A percentile compares a stretch with the other conserved stretches of the same genome.
Conservation (phyloP, 2,113 vertebrate species). For the Pica pica region DNA sequence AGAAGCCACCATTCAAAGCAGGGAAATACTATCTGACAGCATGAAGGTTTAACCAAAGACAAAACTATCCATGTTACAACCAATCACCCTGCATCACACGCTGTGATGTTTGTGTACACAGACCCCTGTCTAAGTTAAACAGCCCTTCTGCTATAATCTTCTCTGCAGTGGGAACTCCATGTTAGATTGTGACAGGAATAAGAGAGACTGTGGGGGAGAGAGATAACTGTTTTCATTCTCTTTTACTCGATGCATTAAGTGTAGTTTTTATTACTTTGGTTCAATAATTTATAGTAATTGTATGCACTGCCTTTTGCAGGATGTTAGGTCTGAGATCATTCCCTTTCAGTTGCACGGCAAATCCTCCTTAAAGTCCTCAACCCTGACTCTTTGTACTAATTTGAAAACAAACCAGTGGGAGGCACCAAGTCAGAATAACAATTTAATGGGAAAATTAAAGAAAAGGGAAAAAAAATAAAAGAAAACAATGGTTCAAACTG, state of each 20-base stretch:
- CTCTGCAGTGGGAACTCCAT: neutral
- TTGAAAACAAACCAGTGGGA: too few species aligned
- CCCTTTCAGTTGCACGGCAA: neutral
- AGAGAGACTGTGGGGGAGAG: neutral
- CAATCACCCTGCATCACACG: neutral
- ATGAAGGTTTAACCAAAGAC: neutral
- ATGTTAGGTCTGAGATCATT: rapidly evolving
- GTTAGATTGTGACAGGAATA: neutral
- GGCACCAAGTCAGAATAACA: too few species aligned
- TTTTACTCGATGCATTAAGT: neutral
- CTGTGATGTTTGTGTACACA: rapidly evolving
- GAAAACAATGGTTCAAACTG: too few species aligned
- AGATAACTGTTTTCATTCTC: neutral
- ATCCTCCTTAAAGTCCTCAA: neutral
- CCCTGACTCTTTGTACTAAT: neutral
- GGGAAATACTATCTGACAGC: neutral
- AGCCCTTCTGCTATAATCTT: neutral
- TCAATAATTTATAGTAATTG: neutral
- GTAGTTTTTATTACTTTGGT: neutral
- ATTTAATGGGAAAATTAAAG: too few species aligned
- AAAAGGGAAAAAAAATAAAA: too few species aligned
- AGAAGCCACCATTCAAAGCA: neutral
- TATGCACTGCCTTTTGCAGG: neutral
- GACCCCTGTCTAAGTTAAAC: neutral
- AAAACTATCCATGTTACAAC: rapidly evolving